Percentiles rank a stretch among this genome's conserved stretches.
Conservation (phyloP, 2,113 vertebrate species). For the Rhinichthys klamathensis region DNA sequence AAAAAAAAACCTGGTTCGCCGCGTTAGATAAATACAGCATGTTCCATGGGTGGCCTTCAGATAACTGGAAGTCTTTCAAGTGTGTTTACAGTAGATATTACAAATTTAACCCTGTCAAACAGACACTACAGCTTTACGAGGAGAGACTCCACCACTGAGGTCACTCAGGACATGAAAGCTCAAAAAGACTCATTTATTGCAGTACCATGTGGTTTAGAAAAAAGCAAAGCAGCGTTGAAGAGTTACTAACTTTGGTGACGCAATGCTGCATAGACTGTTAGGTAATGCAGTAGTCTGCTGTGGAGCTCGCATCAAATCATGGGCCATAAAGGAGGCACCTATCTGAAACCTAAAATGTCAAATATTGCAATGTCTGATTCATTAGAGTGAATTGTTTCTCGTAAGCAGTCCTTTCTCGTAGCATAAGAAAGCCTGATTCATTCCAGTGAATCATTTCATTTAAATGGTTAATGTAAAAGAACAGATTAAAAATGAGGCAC, state of each 20-base stretch:
- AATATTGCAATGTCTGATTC: not conserved
- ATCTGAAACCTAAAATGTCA: slow-evolving; percentile 1
- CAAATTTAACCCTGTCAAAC: slow-evolving; percentile 16
- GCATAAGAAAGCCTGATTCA: not conserved
- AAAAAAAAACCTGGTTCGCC: not conserved
- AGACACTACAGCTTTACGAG: slow-evolving; percentile 12
- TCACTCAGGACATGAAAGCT: slow-evolving; percentile 51
- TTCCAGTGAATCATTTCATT: too few species aligned
- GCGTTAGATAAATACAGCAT: slow-evolving; percentile 34
- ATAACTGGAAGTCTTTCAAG: slow-evolving; percentile 33
- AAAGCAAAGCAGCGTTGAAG: not conserved
- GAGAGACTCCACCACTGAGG: slow-evolving; percentile 41
- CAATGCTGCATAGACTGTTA: not conserved
- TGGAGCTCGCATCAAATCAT: not conserved
- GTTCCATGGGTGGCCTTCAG: slow-evolving; percentile 42
- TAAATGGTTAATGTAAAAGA: too few species aligned
- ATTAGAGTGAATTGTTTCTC: not conserved
- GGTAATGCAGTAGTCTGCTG: not conserved
- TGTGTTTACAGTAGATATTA: slow-evolving; percentile 42
- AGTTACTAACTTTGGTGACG: not conserved
- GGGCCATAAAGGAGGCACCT: not conserved
- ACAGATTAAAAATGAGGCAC: too few species aligned
- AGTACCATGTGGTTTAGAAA: not conserved
- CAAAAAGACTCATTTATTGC: slow-evolving; percentile 55
- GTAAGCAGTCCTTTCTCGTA: not conserved